Percentiles rank a stretch among this genome's conserved stretches.
phyloP scores from a whole-genome alignment of 1,140 invertebrate genomes.

The Drosophila serrata region DNA sequence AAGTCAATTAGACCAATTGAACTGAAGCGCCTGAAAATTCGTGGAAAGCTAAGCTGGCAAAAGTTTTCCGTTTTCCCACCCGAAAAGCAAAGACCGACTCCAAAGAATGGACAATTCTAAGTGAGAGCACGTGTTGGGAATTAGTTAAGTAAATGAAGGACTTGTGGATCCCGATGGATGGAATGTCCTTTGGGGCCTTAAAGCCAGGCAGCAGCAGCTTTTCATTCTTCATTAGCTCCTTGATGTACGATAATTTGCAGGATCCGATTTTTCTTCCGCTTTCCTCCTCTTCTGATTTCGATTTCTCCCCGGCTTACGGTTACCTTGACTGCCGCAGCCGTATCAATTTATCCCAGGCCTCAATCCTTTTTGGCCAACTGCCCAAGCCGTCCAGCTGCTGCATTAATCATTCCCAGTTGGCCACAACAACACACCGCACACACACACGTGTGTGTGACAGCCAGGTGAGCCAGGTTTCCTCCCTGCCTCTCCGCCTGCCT shows the following conservation, averaged over 20 bases:
- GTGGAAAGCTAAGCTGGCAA: conserved; percentile 57
- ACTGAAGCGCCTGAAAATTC: conserved; percentile 51
- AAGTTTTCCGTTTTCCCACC: conserved; percentile 33
- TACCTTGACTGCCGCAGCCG: conserved; percentile 23
- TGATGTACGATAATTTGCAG: conserved; percentile 30
- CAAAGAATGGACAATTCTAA: conserved; percentile 33
- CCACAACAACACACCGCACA: conserved; percentile 46
- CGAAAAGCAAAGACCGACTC: conserved; percentile 1
- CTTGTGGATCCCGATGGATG: conserved; percentile 9
- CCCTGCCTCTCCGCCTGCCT: neutral
- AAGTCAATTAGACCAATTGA: conserved; percentile 81
- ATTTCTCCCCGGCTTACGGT: conserved; percentile 23
- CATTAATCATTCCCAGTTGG: conserved; percentile 71
- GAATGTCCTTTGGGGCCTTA: conserved; percentile 8
- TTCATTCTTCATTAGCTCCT: conserved; percentile 40
- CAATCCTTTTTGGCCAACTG: conserved; percentile 69
- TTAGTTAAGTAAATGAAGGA: conserved; percentile 49
- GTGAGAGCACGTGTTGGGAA: conserved; percentile 62
- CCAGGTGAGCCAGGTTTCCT: no score
- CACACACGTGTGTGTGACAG: conserved; percentile 17
- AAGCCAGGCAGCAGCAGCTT: neutral
- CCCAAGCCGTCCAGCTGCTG: conserved; percentile 60
- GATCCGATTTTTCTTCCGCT: conserved; percentile 15
- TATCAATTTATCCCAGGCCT: conserved; percentile 51
- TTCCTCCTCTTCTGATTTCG: conserved; percentile 14